Evolutionary conservation across 2,888 invertebrate genomes (phyloP).

Genomic region (Archips crataeganus): DNA sequence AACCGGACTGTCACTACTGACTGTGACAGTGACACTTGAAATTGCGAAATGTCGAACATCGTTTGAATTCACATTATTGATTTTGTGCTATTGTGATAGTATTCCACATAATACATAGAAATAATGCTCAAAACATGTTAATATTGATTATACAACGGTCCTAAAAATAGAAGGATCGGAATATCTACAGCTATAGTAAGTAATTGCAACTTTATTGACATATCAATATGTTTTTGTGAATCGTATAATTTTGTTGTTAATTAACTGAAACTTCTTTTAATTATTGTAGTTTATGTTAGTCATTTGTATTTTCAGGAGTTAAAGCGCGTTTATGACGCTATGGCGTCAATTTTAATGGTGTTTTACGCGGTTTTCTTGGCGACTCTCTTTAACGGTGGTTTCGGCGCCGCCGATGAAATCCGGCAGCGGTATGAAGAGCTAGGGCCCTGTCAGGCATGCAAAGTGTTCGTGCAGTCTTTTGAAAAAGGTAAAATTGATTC

Average conservation of each 20-base stretch:
- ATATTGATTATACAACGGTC: neutral
- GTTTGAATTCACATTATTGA: neutral
- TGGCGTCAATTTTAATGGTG: neutral
- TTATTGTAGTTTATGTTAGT: neutral
- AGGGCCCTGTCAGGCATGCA: slow-evolving; percentile 93
- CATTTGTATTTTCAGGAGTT: neutral
- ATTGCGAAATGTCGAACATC: no score
- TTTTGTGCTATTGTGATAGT: neutral
- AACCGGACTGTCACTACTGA: no score
- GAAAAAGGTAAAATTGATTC: slow-evolving; percentile 85
- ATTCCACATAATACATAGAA: neutral
- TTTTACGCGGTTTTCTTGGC: neutral
- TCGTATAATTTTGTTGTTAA: neutral
- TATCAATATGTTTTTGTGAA: neutral
- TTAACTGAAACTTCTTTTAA: neutral
- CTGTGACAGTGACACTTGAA: no score
- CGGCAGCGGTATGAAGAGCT: neutral
- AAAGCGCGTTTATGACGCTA: neutral
- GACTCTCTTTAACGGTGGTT: no score
- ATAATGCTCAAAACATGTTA: neutral
- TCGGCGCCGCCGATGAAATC: neutral
- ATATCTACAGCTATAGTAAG: neutral
- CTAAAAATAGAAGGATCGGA: neutral
- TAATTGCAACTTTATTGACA: neutral
- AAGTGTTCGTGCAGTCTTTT: slow-evolving; percentile 90